phyloP scores from a whole-genome alignment of 2,113 vertebrate species.

The Cervus canadensis region DNA sequence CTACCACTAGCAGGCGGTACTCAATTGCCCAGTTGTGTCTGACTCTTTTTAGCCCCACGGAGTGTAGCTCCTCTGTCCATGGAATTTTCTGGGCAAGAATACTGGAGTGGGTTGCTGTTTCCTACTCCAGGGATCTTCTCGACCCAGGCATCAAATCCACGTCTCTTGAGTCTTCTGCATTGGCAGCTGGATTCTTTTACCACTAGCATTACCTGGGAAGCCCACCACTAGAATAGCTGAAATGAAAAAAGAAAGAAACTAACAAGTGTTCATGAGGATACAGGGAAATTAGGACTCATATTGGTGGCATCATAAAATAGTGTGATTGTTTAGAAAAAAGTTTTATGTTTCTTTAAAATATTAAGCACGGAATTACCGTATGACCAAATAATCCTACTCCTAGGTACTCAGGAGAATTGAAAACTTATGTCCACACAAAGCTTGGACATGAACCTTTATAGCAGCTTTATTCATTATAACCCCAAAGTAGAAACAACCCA shows the following conservation, averaged over 20 bases:
- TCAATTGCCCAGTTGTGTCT: neutral
- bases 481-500: neutral
- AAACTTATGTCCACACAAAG: neutral
- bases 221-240: neutral
- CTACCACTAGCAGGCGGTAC: neutral
- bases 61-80: neutral
- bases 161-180: neutral
- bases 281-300: neutral
- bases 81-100: neutral
- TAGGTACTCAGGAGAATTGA: neutral
- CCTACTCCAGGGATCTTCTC: neutral
- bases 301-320: neutral
- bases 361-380: neutral
- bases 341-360: neutral
- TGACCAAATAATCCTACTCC: neutral
- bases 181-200: neutral
- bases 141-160: neutral
- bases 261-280: neutral
- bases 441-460: neutral
- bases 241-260: neutral
- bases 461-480: neutral
- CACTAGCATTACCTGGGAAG: neutral
- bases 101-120: neutral
- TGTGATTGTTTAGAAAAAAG: neutral
- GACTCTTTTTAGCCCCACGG: neutral